Evolutionary conservation across 2,797 vertebrate species (phyloP).

Genomic region (Esox masquinongy): DNA sequence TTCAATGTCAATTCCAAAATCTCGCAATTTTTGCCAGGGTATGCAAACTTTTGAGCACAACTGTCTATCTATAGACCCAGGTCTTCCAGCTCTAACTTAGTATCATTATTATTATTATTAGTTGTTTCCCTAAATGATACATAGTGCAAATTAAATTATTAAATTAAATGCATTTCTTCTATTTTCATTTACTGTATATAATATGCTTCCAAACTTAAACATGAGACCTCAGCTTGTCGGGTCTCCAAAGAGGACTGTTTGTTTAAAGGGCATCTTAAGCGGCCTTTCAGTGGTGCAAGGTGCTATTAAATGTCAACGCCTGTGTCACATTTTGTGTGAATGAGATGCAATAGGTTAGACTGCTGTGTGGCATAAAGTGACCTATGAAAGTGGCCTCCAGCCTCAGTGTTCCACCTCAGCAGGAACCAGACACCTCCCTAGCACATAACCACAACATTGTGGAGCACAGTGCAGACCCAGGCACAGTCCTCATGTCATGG

Average conservation of each 20-base stretch:
- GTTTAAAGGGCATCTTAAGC: slow-evolving; percentile 53
- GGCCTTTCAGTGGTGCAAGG: slow-evolving; percentile 46
- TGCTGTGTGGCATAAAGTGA: slow-evolving; percentile 42
- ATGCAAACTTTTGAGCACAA: too few species aligned
- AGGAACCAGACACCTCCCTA: slow-evolving; percentile 46
- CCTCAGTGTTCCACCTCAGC: slow-evolving; percentile 39
- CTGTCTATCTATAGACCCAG: too few species aligned
- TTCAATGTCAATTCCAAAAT: too few species aligned
- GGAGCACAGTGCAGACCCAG: slow-evolving; percentile 26
- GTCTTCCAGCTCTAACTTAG: too few species aligned
- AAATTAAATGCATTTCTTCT: background rate
- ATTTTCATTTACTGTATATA: background rate
- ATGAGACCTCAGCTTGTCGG: background rate
- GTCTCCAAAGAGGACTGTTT: background rate
- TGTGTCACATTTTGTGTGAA: slow-evolving; percentile 56
- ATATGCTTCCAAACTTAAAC: background rate
- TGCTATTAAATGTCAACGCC: slow-evolving; percentile 64
- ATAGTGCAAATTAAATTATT: slow-evolving; percentile 15
- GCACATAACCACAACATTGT: slow-evolving; percentile 33
- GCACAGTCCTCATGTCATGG: slow-evolving; percentile 34
- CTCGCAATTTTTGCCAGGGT: too few species aligned
- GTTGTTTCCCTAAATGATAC: slow-evolving; percentile 58
- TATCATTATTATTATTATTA: slow-evolving; percentile 13
- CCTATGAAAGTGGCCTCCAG: slow-evolving; percentile 22
- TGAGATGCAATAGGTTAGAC: slow-evolving; percentile 56